A percentile compares a stretch with the other conserved stretches of the same genome.
Evolutionary conservation across 2,797 vertebrate species (phyloP).

Genomic region (Trichosurus vulpecula): DNA sequence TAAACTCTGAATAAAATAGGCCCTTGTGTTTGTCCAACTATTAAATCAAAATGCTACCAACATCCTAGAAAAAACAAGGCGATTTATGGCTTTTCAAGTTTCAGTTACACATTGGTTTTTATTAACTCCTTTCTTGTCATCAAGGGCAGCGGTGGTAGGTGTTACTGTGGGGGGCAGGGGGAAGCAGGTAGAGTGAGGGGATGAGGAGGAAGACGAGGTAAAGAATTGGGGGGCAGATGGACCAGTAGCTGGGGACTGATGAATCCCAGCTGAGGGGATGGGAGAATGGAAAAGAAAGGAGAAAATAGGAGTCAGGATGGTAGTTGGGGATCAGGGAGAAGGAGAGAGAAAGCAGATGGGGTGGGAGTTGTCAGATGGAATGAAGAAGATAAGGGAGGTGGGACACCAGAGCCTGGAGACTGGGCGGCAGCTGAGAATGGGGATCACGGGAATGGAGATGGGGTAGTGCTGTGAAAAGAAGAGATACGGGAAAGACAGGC

Average conservation of each 20-base stretch:
- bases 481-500: not conserved
- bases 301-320: not conserved
- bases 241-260: not conserved
- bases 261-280: not conserved
- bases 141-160: accelerated
- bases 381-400: not conserved
- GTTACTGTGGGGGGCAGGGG: not conserved
- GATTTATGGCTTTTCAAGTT: slow-evolving; percentile 84
- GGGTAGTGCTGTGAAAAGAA: not conserved
- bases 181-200: too few relatives aligned
- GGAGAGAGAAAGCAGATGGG: not conserved
- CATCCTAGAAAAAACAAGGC: slow-evolving; percentile 78
- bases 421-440: not conserved
- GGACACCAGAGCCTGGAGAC: not conserved
- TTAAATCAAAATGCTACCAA: slow-evolving; percentile 89
- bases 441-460: not conserved
- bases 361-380: not conserved
- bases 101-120: slow-evolving; percentile 79
- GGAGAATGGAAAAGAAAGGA: not conserved
- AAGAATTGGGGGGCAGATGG: accelerated
- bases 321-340: accelerated
- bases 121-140: slow-evolving; percentile 75
- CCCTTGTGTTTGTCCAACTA: slow-evolving; percentile 91
- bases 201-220: accelerated
- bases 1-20: slow-evolving; percentile 89